phyloP scores from a whole-genome alignment of 2,888 invertebrate genomes.

The Ceramica pisi region DNA sequence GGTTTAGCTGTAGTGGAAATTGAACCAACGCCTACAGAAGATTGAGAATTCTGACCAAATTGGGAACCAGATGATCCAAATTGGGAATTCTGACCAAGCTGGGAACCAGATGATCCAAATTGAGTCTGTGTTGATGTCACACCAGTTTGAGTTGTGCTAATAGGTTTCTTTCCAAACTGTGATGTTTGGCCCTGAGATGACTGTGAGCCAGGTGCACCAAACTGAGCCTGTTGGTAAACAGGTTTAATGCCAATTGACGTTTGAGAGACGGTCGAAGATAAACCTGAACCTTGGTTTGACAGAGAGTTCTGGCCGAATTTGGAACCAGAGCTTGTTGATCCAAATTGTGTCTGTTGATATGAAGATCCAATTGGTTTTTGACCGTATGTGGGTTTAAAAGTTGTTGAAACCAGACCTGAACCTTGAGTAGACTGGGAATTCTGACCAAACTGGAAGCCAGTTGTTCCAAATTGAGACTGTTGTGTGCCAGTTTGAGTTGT shows the following conservation, averaged over 20 bases:
- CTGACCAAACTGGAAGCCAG: neutral
- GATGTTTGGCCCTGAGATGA: constrained; percentile 19
- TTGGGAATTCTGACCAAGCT: constrained; percentile 1
- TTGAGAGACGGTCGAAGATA: neutral
- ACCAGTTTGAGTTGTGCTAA: neutral
- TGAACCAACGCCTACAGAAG: neutral
- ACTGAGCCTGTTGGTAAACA: constrained; percentile 35
- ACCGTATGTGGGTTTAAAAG: neutral
- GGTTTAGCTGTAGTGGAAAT: constrained; percentile 21
- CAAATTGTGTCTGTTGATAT: constrained; percentile 24
- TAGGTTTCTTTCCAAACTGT: constrained; percentile 26
- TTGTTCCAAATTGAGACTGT: constrained; percentile 8
- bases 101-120: neutral
- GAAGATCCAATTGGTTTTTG: constrained; percentile 13
- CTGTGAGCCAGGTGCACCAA: neutral
- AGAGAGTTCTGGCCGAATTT: constrained; percentile 20
- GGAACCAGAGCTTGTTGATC: neutral
- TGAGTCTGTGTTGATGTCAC: constrained; percentile 36
- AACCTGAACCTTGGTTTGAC: neutral
- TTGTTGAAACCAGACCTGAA: neutral
- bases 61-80: constrained; percentile 1
- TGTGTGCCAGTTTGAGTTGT: constrained; percentile 6
- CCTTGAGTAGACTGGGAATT: constrained; percentile 13
- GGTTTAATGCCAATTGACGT: neutral
- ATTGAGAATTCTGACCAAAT: neutral